phyloP scores from a whole-genome alignment of 2,888 invertebrate species.

The Parnassius apollo region DNA sequence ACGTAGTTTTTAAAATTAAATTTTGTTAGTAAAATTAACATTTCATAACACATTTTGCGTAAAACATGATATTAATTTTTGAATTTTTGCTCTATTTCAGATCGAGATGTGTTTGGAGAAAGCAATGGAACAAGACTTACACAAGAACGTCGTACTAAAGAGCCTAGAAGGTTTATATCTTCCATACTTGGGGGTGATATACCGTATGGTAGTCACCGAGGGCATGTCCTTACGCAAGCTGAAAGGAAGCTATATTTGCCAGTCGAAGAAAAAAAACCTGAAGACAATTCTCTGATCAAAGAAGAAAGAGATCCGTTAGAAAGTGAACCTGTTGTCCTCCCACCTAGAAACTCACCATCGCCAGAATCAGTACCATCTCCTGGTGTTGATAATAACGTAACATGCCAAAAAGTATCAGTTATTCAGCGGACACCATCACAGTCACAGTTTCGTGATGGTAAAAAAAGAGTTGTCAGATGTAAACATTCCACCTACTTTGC shows the following conservation, averaged over 20 bases:
- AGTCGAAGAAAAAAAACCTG: conserved; percentile 80
- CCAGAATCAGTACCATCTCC: conserved; percentile 83
- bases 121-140: conserved; percentile 50
- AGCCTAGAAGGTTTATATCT: conserved; percentile 86
- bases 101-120: conserved; percentile 78
- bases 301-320: conserved; percentile 85
- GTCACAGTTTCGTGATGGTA: conserved; percentile 70
- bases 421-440: conserved; percentile 89
- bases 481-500: conserved; percentile 73
- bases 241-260: conserved; percentile 90
- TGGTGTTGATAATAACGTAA: conserved; percentile 84
- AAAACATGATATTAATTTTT: background rate
- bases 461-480: conserved; percentile 74
- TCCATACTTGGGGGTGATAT: conserved; percentile 90
- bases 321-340: conserved; percentile 82
- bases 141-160: conserved; percentile 66
- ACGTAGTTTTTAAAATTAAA: too few species aligned
- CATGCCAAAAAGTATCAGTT: conserved; percentile 87
- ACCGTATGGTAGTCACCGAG: conserved; percentile 88
- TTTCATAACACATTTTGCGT: background rate
- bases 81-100: conserved; percentile 48
- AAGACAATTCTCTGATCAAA: conserved; percentile 78
- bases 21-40: background rate
- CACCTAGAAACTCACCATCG: conserved; percentile 71
- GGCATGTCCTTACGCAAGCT: conserved; percentile 89